phyloP scores from a whole-genome alignment of 2,113 vertebrate species.

The Rhinolophus sinicus region DNA sequence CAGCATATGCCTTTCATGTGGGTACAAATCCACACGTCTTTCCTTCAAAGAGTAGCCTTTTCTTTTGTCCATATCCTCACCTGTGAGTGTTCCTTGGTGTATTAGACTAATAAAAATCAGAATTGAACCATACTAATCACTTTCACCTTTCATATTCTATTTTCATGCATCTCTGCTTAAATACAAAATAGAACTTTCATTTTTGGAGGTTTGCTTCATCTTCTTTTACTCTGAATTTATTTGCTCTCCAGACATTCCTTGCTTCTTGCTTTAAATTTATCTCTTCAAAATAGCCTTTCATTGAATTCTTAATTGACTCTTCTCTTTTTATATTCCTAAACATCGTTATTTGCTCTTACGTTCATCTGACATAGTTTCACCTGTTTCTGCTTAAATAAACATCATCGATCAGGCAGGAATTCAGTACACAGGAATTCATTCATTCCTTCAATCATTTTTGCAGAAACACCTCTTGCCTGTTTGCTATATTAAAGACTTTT shows the following conservation, averaged over 20 bases:
- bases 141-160: neutral
- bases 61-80: neutral
- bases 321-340: neutral
- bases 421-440: neutral
- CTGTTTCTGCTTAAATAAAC: constrained; percentile 24
- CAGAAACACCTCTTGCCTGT: neutral
- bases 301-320: neutral
- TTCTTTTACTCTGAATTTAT: constrained; percentile 37
- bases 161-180: neutral
- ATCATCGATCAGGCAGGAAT: neutral
- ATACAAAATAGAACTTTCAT: neutral
- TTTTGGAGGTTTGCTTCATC: neutral
- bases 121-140: neutral
- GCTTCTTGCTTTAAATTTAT: constrained; percentile 37
- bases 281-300: constrained; percentile 17
- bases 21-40: neutral
- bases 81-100: neutral
- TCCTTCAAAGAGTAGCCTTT: neutral
- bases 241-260: constrained; percentile 3
- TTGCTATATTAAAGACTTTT: neutral
- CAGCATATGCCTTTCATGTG: neutral
- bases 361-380: constrained; percentile 10
- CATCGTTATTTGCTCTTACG: neutral
- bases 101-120: neutral
- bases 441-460: neutral